Evolutionary conservation across 2,888 invertebrate genomes (phyloP).

Genomic region (Stegophylla sp.): DNA sequence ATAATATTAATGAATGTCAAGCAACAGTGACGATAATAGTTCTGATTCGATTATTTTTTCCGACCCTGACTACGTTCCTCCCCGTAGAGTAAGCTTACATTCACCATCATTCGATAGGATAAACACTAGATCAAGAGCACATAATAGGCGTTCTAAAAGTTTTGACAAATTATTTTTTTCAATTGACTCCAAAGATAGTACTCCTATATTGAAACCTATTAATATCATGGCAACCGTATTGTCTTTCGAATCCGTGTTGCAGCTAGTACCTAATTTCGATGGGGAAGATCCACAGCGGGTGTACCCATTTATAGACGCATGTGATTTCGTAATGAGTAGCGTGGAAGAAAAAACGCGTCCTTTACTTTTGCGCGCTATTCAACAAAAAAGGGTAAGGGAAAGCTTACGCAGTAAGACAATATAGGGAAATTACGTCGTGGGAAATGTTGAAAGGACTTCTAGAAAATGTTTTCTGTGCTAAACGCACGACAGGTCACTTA

Average conservation of each 20-base stretch:
- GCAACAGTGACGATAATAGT: not conserved
- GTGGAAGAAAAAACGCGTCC: not conserved
- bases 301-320: not conserved
- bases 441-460: not conserved
- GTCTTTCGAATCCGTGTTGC: not conserved
- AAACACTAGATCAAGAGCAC: not conserved
- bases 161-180: slow-evolving; percentile 8
- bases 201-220: not conserved
- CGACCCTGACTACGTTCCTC: not conserved
- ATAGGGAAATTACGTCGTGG: not conserved
- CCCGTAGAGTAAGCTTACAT: not conserved
- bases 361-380: slow-evolving; percentile 8
- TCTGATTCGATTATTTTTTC: no score
- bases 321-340: slow-evolving; percentile 6
- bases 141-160: not conserved
- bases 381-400: not conserved
- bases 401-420: not conserved
- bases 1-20: no score
- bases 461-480: not conserved
- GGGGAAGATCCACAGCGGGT: slow-evolving; percentile 13
- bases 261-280: not conserved
- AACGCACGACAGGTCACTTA: not conserved
- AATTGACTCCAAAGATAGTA: not conserved
- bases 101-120: not conserved
- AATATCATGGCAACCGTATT: not conserved